Evolutionary conservation across 2,797 vertebrate genomes (phyloP).

Genomic region (Sphenopsis melanotis): DNA sequence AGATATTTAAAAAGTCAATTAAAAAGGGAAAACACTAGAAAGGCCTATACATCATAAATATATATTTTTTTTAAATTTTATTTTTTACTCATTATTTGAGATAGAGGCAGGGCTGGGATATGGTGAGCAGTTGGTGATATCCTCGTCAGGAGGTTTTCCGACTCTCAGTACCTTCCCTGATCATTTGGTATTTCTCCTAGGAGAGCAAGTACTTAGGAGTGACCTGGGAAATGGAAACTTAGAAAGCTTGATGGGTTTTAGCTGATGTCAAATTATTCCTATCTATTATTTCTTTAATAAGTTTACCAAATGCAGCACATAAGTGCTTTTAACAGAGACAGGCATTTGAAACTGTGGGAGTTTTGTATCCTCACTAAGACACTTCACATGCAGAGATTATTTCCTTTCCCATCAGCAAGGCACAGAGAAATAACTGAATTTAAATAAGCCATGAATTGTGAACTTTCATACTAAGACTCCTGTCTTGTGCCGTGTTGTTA

Average conservation of each 20-base stretch:
- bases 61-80: no score
- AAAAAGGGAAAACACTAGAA: neutral
- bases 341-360: neutral
- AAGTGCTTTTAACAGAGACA: neutral
- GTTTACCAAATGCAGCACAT: neutral
- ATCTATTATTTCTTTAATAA: neutral
- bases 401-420: neutral
- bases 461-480: neutral
- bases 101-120: neutral
- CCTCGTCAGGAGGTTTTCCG: neutral
- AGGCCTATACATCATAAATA: neutral
- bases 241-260: neutral
- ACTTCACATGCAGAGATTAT: neutral
- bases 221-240: neutral
- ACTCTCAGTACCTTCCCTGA: neutral
- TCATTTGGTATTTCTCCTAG: neutral
- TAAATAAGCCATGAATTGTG: neutral
- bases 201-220: neutral
- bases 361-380: neutral
- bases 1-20: neutral
- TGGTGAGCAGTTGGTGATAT: neutral
- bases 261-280: neutral
- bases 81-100: neutral
- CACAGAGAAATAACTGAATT: neutral
- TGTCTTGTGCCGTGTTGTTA: neutral